A percentile compares a stretch with the other conserved stretches of the same genome.
These are phyloP conservation scores for Ceratina australensis DNA, from an alignment of 1,140 invertebrate species.

Conservation along the genomic window DNA sequence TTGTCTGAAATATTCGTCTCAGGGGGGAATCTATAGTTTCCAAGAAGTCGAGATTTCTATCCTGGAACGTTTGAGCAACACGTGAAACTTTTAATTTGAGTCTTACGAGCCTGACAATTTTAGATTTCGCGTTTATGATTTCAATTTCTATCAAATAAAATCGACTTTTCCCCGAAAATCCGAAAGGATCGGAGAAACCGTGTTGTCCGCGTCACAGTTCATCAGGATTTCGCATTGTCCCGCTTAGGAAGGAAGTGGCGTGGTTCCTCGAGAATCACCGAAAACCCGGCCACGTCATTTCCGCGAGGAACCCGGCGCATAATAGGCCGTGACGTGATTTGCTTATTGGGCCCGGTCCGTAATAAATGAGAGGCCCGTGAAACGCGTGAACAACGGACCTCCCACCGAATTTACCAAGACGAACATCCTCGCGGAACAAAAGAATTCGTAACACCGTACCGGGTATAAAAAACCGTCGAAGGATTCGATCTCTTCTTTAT, in stretches of 20 bases:
- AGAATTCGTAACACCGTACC: conserved; percentile 15
- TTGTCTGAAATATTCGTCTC: conserved; percentile 38
- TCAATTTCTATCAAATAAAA: no score
- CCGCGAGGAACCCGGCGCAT: conserved; percentile 42
- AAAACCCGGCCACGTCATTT: conserved; percentile 62
- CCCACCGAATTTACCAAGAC: conserved; percentile 34
- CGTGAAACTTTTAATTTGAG: not conserved
- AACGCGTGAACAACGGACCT: conserved; percentile 43
- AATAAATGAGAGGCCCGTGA: conserved; percentile 49
- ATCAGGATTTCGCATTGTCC: not conserved
- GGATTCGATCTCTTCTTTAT: conserved; percentile 21
- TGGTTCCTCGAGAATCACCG: conserved; percentile 30
- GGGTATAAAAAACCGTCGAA: not conserved
- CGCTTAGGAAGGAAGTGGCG: conserved; percentile 27
- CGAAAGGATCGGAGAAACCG: no score
- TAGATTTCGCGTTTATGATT: no score
- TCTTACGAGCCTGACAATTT: not conserved
- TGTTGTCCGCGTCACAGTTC: no score
- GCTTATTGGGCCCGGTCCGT: conserved; percentile 50
- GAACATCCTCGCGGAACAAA: conserved; percentile 4
- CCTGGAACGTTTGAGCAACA: no score
- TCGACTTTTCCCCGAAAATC: no score
- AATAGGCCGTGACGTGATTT: conserved; percentile 59
- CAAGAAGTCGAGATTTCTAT: conserved; percentile 25
- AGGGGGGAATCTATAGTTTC: conserved; percentile 25